phyloP scores from a whole-genome alignment of 37 sponge, comb jelly and placozoan species.

The Oscarella lobularis region DNA sequence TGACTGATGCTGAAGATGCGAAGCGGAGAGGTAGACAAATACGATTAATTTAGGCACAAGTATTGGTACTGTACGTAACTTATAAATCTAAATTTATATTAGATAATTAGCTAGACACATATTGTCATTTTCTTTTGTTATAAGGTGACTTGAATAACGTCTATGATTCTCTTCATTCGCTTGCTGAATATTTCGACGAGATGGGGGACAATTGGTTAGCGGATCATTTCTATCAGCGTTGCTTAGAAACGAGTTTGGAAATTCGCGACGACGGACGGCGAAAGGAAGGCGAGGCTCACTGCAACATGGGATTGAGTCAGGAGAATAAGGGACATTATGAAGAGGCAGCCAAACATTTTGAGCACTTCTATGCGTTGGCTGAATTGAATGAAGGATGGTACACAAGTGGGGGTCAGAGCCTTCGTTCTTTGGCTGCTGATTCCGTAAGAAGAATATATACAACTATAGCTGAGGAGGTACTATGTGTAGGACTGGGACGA shows the following conservation, averaged over 20 bases:
- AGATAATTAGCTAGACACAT: background rate
- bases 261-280: conserved; percentile 39
- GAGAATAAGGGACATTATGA: conserved; percentile 33
- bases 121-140: background rate
- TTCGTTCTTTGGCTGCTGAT: conserved; percentile 54
- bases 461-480: conserved; percentile 51
- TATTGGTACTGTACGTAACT: background rate
- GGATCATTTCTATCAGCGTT: conserved; percentile 67
- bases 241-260: conserved; percentile 45
- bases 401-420: conserved; percentile 58
- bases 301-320: conserved; percentile 53
- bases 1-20: conserved; percentile 33
- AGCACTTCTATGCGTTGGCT: conserved; percentile 44
- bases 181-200: conserved; percentile 68
- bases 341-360: conserved; percentile 42
- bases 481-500: background rate
- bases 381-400: conserved; percentile 53
- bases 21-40: background rate
- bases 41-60: background rate
- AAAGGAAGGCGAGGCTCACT: conserved; percentile 79
- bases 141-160: conserved; percentile 48
- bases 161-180: conserved; percentile 32
- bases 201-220: conserved; percentile 65
- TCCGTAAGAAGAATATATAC: conserved; percentile 70
- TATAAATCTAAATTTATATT: background rate